These are phyloP conservation scores for Mythimna albipuncta DNA, from an alignment of 2,888 invertebrate species.

Conservation along the genomic window DNA sequence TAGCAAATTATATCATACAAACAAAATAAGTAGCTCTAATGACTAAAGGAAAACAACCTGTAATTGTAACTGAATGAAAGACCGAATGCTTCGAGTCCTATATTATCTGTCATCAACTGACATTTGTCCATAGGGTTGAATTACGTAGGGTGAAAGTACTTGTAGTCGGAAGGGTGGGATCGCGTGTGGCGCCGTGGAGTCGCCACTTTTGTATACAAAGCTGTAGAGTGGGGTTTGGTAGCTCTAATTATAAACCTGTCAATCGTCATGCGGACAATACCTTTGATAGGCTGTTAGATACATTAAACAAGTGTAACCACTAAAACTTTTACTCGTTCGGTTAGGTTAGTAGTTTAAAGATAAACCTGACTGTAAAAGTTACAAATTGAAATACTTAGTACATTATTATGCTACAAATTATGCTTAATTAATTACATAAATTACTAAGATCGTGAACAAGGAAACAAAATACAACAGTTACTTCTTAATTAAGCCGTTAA, in stretches of 20 bases:
- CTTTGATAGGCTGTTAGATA: constrained; percentile 51
- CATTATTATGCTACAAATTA: not conserved
- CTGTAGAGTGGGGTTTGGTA: constrained; percentile 57
- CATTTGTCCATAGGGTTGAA: constrained; percentile 62
- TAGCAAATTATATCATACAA: not conserved
- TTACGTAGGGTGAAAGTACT: constrained; percentile 67
- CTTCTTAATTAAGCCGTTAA: constrained; percentile 12
- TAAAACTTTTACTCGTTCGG: constrained; percentile 14
- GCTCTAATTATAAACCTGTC: constrained; percentile 65
- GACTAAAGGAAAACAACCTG: constrained; percentile 22
- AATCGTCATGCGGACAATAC: constrained; percentile 51
- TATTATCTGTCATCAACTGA: constrained; percentile 65
- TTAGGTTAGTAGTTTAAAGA: not conserved
- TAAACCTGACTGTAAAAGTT: not conserved
- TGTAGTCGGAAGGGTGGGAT: constrained; percentile 65
- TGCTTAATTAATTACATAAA: not conserved
- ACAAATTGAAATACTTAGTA: not conserved
- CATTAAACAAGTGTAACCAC: constrained; percentile 43
- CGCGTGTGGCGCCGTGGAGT: constrained; percentile 78
- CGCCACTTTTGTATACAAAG: constrained; percentile 66
- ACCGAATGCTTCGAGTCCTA: constrained; percentile 61
- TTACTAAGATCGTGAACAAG: constrained; percentile 2
- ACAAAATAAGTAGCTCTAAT: not conserved
- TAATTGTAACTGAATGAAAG: constrained; percentile 59
- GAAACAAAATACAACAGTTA: not conserved